These are phyloP conservation scores for Tragelaphus scriptus DNA, from an alignment of 2,113 vertebrate genomes.

Conservation along the genomic window DNA sequence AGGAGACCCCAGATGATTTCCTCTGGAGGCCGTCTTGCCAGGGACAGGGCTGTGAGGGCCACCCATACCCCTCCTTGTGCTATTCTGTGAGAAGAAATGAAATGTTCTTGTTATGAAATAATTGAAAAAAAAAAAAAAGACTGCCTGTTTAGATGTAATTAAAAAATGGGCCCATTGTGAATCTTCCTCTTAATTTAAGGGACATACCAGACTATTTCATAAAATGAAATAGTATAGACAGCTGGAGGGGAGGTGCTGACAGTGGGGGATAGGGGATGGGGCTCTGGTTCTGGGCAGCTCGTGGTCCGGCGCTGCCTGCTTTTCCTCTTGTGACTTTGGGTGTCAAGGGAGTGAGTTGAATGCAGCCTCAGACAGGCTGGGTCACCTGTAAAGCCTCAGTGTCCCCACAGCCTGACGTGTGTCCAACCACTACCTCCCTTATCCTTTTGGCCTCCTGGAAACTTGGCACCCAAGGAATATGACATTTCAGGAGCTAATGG, in stretches of 20 bases:
- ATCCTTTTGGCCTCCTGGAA: background rate
- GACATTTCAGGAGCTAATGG: background rate
- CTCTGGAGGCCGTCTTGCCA: too few relatives aligned
- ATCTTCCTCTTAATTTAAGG: background rate
- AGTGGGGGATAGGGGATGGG: background rate
- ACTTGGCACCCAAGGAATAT: background rate
- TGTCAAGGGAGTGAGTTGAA: background rate
- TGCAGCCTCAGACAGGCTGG: background rate
- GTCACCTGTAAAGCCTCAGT: background rate
- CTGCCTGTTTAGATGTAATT: accelerated
- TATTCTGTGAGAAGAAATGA: background rate
- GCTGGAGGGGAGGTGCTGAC: background rate
- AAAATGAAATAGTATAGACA: background rate
- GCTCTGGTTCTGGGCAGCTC: background rate
- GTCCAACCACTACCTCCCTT: background rate
- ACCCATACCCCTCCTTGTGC: accelerated
- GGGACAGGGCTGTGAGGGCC: background rate
- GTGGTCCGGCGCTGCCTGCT: accelerated
- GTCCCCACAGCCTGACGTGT: background rate
- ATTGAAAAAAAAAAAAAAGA: too few relatives aligned
- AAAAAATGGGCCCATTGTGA: background rate
- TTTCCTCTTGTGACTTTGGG: background rate
- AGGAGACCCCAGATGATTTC: background rate
- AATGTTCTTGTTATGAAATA: background rate
- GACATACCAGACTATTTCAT: background rate